Evolutionary conservation across 2,888 invertebrate genomes (phyloP), one percentile per base, ranked within the genome.

Genomic region (Nasonovia ribisnigri): DNA sequence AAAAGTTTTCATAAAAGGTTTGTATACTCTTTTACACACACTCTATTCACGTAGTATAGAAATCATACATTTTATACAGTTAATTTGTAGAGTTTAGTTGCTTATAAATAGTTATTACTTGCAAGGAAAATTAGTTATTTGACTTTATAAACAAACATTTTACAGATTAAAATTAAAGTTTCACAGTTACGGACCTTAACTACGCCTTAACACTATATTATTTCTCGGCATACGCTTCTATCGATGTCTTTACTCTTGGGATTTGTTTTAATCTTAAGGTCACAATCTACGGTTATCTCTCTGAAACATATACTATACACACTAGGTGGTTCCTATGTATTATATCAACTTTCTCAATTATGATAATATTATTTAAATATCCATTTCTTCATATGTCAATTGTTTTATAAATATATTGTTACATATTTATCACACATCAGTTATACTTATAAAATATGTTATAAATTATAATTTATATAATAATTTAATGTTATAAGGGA

Each of bases 1-100:
- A 36, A 90, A 77, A 90, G 48, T 77, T 90, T 90, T 48, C 48
- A 46, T n/a, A 90, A 67, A 48, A 43, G 57, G 89, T 60, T 43
- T 29, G 46, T 46, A 46, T 67, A 67, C n/a, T 48, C 46, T 43
- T 89, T 89, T 57, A 57, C 8, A 57, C 24, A 26, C 8, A 57
- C 24, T 26, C 26, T 57, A 57, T 57, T 46, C n/a, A 24, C n/a
- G 60, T 90, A 67, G 60, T 90, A 67, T n/a, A 43, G 20, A 36
- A 67, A 90, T 48, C 48, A 43, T 60, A 89, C 20, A 89, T 60
- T 90, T 67, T 46, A 67, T 43, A 43, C 57, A 16, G 43, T 89
- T 60, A 43, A 57, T 57, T 43, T 60, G 29, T 89, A 89, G 29
- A 16, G 43, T 57, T 89, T 43, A 42, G 36, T 29, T 43, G 43